phyloP scores from a whole-genome alignment of 2,113 vertebrate genomes.

The Cyprinus carpio region DNA sequence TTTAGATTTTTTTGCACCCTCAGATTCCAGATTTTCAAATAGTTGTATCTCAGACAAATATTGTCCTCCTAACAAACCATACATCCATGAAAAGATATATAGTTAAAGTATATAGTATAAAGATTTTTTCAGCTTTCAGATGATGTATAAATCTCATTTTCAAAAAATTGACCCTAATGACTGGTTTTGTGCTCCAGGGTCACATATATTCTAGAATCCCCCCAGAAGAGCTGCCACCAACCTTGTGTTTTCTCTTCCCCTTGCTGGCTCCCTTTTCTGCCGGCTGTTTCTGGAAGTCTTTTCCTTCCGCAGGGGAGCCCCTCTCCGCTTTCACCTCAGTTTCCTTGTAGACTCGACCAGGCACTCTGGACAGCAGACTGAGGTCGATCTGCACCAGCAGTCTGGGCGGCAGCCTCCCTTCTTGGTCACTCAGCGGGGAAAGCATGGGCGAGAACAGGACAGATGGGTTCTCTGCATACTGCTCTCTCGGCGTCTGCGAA shows the following conservation, averaged over 20 bases:
- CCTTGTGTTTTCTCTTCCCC: conserved; percentile 94
- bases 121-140: too few species aligned
- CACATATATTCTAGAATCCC: background rate
- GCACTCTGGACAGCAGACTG: conserved; percentile 89
- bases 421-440: conserved; percentile 93
- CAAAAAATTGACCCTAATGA: too few species aligned
- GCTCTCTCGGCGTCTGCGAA: conserved; percentile 87
- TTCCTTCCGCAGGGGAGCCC: conserved; percentile 79
- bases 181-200: too few species aligned
- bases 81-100: too few species aligned
- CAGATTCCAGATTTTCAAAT: too few species aligned
- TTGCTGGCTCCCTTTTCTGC: conserved; percentile 86
- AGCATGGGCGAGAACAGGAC: conserved; percentile 92
- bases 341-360: conserved; percentile 91
- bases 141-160: too few species aligned
- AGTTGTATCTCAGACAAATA: too few species aligned
- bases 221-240: conserved; percentile 60
- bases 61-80: too few species aligned
- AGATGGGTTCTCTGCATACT: conserved; percentile 92
- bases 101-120: too few species aligned
- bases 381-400: conserved; percentile 97
- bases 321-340: conserved; percentile 84
- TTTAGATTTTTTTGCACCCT: too few species aligned
- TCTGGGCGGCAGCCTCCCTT: conserved; percentile 82
- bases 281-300: conserved; percentile 85